Conservation (phyloP, 2,113 vertebrate genomes). For the Megaceryle maxima region DNA sequence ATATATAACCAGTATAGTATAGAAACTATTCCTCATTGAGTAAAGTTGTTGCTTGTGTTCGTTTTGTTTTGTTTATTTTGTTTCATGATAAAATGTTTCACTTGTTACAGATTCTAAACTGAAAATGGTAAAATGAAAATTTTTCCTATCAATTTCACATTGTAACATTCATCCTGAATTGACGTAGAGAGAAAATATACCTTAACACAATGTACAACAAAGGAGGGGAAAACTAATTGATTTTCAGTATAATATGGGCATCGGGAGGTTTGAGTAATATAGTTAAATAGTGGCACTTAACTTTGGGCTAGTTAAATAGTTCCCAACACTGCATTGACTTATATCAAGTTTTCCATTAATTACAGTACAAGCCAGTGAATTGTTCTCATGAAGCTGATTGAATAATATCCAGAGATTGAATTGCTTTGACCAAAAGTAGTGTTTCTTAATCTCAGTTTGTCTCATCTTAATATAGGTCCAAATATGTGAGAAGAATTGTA, state of each 20-base stretch:
- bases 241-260: background rate
- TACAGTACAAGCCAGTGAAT: background rate
- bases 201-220: background rate
- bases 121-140: background rate
- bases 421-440: background rate
- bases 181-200: background rate
- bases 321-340: background rate
- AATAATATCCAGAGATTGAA: background rate
- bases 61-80: rapidly evolving
- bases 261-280: background rate
- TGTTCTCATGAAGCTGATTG: background rate
- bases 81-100: background rate
- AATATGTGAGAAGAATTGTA: background rate
- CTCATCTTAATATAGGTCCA: background rate
- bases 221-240: background rate
- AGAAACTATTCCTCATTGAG: background rate
- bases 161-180: background rate
- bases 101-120: background rate
- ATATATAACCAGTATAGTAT: background rate
- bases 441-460: background rate
- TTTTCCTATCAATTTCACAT: rapidly evolving
- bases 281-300: background rate
- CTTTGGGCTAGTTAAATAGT: background rate
- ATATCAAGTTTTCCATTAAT: background rate
- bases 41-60: rapidly evolving